Evolutionary conservation across 2,888 invertebrate species (phyloP).

Genomic region (Lasioglossum morio): DNA sequence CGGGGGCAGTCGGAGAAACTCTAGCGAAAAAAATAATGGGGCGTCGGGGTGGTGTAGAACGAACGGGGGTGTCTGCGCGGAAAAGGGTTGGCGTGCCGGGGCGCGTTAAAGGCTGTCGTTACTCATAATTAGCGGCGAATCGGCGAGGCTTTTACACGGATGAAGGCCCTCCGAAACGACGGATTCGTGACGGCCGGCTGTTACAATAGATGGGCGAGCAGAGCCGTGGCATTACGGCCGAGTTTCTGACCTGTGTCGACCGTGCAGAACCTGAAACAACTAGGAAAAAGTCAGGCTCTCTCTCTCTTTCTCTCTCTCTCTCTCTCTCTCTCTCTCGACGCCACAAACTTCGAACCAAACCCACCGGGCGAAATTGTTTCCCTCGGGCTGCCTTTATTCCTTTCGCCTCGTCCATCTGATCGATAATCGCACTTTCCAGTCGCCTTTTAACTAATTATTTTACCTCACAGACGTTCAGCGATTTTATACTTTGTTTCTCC

Average conservation of each 20-base stretch:
- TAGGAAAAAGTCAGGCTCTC: constrained; percentile 50
- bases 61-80: constrained; percentile 39
- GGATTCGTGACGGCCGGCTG: constrained; percentile 74
- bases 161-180: constrained; percentile 75
- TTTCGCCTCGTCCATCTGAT: constrained; percentile 5
- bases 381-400: constrained; percentile 16
- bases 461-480: neutral
- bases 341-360: constrained; percentile 35
- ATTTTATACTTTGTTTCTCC: neutral
- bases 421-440: constrained; percentile 30
- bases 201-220: constrained; percentile 69
- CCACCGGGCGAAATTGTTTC: constrained; percentile 54
- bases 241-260: constrained; percentile 56
- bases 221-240: constrained; percentile 57
- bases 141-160: constrained; percentile 76
- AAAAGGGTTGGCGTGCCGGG: constrained; percentile 69
- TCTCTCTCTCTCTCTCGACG: neutral
- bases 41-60: constrained; percentile 13
- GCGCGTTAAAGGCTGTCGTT: constrained; percentile 78
- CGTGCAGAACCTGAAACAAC: constrained; percentile 32
- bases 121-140: constrained; percentile 80
- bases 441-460: constrained; percentile 4
- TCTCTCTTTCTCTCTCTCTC: neutral
- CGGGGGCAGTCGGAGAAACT: constrained; percentile 53
- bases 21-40: constrained; percentile 55